Conservation (phyloP, 2,888 invertebrate species). For the Drosophila nr. perissopoda region DNA sequence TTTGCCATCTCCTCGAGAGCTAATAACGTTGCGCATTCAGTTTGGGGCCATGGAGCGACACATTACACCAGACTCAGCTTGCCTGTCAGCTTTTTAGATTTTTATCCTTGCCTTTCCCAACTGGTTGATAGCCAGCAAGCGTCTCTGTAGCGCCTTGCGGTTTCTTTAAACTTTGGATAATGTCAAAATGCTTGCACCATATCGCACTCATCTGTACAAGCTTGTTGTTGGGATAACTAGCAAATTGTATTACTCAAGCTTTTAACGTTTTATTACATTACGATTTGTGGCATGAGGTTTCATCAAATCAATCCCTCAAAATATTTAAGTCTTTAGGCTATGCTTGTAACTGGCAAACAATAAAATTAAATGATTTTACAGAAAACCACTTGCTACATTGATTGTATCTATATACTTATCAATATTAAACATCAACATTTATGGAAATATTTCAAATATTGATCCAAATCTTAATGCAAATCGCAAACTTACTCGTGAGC, state of each 20-base stretch:
- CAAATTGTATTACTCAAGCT: conserved; percentile 57
- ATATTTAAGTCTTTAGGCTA: conserved; percentile 7
- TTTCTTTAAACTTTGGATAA: conserved; percentile 13
- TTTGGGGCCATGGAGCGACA: conserved; percentile 23
- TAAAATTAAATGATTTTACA: background rate
- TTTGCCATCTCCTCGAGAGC: conserved; percentile 49
- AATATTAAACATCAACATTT: background rate
- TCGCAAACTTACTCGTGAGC: background rate
- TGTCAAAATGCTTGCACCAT: conserved; percentile 2
- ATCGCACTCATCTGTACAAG: conserved; percentile 12
- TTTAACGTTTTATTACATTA: conserved; percentile 18
- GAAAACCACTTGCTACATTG: background rate
- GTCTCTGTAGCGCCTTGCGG: background rate
- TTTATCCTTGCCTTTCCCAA: conserved; percentile 5
- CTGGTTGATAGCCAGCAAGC: background rate
- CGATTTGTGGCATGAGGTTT: background rate
- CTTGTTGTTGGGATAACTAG: conserved; percentile 38
- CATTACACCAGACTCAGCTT: conserved; percentile 6
- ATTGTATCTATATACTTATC: background rate
- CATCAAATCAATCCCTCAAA: conserved; percentile 2
- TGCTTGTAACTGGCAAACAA: conserved; percentile 40
- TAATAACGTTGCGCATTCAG: conserved; percentile 69
- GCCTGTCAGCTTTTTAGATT: conserved; percentile 32
- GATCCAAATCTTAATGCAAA: background rate
- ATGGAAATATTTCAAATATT: conserved; percentile 1